Conservation (phyloP, 2,797 vertebrate genomes). For the Platyrinchus mystaceus region DNA sequence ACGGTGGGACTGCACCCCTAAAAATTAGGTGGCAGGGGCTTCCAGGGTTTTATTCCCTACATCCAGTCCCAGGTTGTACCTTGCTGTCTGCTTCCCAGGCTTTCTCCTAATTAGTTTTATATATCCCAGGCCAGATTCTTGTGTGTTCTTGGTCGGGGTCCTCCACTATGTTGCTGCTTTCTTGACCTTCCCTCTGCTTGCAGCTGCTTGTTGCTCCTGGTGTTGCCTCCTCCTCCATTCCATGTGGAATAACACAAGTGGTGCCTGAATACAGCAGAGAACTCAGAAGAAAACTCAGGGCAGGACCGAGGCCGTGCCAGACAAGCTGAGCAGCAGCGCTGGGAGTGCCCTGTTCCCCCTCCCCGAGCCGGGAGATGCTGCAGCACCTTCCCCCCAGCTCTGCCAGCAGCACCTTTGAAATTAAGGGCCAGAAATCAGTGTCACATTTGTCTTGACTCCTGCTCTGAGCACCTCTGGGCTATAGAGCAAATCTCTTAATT, state of each 20-base stretch:
- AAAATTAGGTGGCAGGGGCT: neutral
- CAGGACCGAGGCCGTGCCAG: neutral
- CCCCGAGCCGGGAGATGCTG: neutral
- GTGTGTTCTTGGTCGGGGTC: rapidly evolving
- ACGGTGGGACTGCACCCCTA: rapidly evolving
- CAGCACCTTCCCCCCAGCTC: neutral
- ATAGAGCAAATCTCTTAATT: constrained; percentile 43
- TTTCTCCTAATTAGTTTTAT: neutral
- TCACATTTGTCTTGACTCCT: constrained; percentile 12
- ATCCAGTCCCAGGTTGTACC: neutral
- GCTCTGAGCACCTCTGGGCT: neutral
- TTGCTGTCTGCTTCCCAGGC: neutral
- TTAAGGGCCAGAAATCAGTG: constrained; percentile 18
- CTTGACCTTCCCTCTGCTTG: neutral
- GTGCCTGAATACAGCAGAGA: neutral
- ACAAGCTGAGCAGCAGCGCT: neutral
- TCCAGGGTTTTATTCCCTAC: neutral
- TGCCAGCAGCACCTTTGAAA: neutral
- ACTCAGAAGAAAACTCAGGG: neutral
- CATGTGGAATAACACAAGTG: neutral
- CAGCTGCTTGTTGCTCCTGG: neutral
- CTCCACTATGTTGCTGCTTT: rapidly evolving
- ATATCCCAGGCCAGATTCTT: neutral
- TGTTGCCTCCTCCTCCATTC: neutral
- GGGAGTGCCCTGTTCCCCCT: neutral